A percentile compares a stretch with the other conserved stretches of the same genome.
phyloP scores from a whole-genome alignment of 1,140 invertebrate genomes.

The Cotesia glomerata region DNA sequence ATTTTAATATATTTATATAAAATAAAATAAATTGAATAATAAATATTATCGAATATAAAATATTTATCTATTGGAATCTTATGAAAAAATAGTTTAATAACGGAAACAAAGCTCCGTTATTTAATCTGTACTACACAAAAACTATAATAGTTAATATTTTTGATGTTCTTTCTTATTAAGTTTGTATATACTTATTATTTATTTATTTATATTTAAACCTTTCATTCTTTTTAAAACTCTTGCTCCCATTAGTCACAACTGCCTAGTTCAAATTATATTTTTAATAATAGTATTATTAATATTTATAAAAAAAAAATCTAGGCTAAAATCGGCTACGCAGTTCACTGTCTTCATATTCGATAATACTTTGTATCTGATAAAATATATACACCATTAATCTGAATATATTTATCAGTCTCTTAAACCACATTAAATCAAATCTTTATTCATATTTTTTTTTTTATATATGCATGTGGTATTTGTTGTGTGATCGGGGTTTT shows the following conservation, averaged over 20 bases:
- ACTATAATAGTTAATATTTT: not conserved
- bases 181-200: not conserved
- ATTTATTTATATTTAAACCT: not conserved
- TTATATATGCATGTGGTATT: not conserved
- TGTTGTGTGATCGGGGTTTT: not conserved
- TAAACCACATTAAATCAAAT: not conserved
- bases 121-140: not conserved
- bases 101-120: not conserved
- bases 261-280: not conserved
- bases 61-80: slow-evolving; percentile 3
- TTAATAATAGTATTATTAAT: not conserved
- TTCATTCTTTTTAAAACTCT: not conserved
- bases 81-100: slow-evolving; percentile 19
- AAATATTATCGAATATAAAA: not conserved
- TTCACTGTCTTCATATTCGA: not conserved
- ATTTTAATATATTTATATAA: not conserved
- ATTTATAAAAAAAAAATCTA: not conserved
- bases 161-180: not conserved
- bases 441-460: not conserved
- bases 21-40: slow-evolving; percentile 6
- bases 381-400: slow-evolving; percentile 2
- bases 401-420: slow-evolving; percentile 11
- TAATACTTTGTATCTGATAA: slow-evolving; percentile 15
- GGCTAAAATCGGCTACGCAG: not conserved
- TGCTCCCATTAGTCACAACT: not conserved